Base-by-base conservation (phyloP, 2,113 vertebrate genomes). In the Ariopsis seemanni region DNA sequence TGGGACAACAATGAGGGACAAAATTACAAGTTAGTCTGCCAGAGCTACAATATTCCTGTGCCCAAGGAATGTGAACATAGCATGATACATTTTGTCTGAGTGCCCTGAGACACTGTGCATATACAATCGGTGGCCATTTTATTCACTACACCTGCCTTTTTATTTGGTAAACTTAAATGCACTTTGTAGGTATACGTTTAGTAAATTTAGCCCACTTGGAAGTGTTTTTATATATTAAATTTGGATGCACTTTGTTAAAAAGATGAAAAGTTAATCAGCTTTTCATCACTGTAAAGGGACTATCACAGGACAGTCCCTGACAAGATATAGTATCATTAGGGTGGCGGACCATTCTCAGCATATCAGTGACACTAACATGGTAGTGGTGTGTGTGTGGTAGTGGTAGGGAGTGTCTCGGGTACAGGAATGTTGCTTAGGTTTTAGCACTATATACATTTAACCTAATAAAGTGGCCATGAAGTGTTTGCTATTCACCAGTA, bases 51-150 rank as follows among this genome's bases (percentile, higher is more conserved):
- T 27, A 94, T 99, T 27, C 95, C 94, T 89, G 94, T 98, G 93
- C 97, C 98, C 0, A 96, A 96, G 72, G 98, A 99, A 90, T 97
- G 97, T 6, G 96, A 98, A 83, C 96, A 96, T 80, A 99, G 97
- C 94, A 98, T 97, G 96, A 96, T 99, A 91, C 97, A 99, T 93
- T 99, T 99, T 90, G 96, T 97, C 90, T 99, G 94, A 96, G 17
- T 42, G 34, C 18, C 48, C 71, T 72, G 77, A 30, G 63, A 42
- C n/a, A 67, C 52, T 87, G 69, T 0, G 17, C 8, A 63, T 48
- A n/a, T 57, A 69, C 12, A 10, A 0, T 42, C 58, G 48, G 11
- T 83, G 22, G 10, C 74, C 22, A 77, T 22, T n/a, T 77, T 58
- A 30, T 30, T 80, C 53, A 58, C 52, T 58, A 60, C 55, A 80